Evolutionary conservation across 2,888 invertebrate species (phyloP).

Genomic region (Lochmaea crataegi): DNA sequence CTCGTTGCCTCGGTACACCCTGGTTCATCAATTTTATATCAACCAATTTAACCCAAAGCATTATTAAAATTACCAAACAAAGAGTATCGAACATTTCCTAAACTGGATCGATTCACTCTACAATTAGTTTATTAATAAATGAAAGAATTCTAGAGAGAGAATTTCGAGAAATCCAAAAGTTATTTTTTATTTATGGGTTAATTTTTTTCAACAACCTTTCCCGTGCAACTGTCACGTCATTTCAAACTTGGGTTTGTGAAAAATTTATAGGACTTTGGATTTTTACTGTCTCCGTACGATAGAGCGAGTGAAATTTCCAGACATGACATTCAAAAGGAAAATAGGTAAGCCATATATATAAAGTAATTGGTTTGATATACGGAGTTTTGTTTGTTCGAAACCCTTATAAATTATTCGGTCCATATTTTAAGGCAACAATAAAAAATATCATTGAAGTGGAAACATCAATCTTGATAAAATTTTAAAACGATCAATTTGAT

Average conservation of each 20-base stretch:
- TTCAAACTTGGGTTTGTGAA: neutral
- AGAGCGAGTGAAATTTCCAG: neutral
- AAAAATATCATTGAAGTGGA: too few relatives aligned
- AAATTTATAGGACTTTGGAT: neutral
- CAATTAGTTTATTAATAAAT: neutral
- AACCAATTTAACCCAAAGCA: too few relatives aligned
- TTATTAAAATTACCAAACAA: neutral
- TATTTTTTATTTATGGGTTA: neutral
- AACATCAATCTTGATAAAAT: too few relatives aligned
- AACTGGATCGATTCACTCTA: neutral
- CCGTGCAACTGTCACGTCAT: neutral
- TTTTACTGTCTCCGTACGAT: constrained; percentile 2
- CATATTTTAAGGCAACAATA: too few relatives aligned
- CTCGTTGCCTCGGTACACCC: too few relatives aligned
- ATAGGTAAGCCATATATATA: neutral
- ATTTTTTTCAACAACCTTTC: neutral
- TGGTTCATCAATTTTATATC: too few relatives aligned
- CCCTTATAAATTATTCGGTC: too few relatives aligned
- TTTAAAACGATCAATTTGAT: too few relatives aligned
- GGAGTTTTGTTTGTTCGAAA: neutral
- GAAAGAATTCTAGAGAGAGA: neutral
- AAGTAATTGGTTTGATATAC: too few relatives aligned
- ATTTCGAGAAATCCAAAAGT: neutral
- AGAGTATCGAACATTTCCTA: neutral
- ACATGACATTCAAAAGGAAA: neutral